Conservation (phyloP, 2,888 invertebrate species). For the Cataglyphis cursor region DNA sequence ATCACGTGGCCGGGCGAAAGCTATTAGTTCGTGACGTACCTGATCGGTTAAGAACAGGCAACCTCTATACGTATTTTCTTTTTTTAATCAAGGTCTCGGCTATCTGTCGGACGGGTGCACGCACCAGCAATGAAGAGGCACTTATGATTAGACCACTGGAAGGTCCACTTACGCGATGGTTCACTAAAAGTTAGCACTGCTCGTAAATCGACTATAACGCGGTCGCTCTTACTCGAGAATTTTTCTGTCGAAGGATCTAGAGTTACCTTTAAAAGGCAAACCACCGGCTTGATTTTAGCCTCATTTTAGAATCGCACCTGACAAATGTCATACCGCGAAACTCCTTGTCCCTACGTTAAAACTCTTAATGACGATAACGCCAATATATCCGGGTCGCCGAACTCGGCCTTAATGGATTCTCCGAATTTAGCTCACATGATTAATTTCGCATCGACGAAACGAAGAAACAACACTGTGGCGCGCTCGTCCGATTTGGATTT, state of each 20-base stretch:
- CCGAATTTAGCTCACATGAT: conserved; percentile 84
- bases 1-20: conserved; percentile 62
- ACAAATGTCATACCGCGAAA: conserved; percentile 58
- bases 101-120: conserved; percentile 73
- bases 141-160: conserved; percentile 71
- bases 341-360: conserved; percentile 66
- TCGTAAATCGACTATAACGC: conserved; percentile 67
- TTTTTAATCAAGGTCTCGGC: conserved; percentile 50
- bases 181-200: conserved; percentile 69
- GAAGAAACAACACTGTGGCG: conserved; percentile 54
- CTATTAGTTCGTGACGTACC: conserved; percentile 68
- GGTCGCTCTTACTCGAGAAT: conserved; percentile 55
- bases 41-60: conserved; percentile 73
- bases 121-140: conserved; percentile 76
- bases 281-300: conserved; percentile 69
- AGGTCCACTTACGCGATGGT: conserved; percentile 72
- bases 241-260: conserved; percentile 55
- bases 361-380: conserved; percentile 77
- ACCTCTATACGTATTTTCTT: conserved; percentile 35
- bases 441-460: conserved; percentile 82
- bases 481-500: conserved; percentile 14
- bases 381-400: conserved; percentile 66
- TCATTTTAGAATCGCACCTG: conserved; percentile 71
- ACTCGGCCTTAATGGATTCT: conserved; percentile 83
- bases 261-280: conserved; percentile 26